Conservation (phyloP, 2,888 invertebrate species). For the Micoletzkya japonica region DNA sequence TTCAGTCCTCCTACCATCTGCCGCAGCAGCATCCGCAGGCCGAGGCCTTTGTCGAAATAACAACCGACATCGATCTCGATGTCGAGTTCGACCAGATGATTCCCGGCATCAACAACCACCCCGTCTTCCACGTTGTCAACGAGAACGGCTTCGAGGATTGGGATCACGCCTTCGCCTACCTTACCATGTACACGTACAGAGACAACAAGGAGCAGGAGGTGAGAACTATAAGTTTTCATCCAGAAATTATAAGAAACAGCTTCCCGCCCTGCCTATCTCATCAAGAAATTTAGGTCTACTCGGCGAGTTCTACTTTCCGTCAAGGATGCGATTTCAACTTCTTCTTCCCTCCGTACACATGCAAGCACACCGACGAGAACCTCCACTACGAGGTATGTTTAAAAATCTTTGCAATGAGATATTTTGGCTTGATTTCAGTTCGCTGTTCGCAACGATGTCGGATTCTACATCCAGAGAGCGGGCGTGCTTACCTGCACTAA, state of each 20-base stretch:
- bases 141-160: not conserved
- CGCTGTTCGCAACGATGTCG: conserved; percentile 45
- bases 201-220: conserved; percentile 6
- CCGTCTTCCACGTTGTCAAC: conserved; percentile 20
- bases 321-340: conserved; percentile 47
- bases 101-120: conserved; percentile 1
- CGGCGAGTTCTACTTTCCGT: conserved; percentile 48
- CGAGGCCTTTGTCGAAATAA: conserved; percentile 10
- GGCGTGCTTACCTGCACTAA: conserved; percentile 49
- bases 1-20: not conserved
- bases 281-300: conserved; percentile 34
- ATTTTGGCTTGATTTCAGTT: conserved; percentile 32
- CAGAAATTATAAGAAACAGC: not conserved
- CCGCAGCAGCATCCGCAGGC: no score
- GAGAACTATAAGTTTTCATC: not conserved
- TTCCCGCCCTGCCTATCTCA: not conserved
- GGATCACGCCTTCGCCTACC: conserved; percentile 13
- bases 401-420: not conserved
- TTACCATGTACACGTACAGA: conserved; percentile 14
- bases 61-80: conserved; percentile 19
- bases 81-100: not conserved
- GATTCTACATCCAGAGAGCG: conserved; percentile 49
- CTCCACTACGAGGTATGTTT: conserved; percentile 47
- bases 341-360: conserved; percentile 52
- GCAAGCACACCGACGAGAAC: conserved; percentile 40